Conservation (phyloP, 2,797 vertebrate species). For the Mormyrops attenuatus region DNA sequence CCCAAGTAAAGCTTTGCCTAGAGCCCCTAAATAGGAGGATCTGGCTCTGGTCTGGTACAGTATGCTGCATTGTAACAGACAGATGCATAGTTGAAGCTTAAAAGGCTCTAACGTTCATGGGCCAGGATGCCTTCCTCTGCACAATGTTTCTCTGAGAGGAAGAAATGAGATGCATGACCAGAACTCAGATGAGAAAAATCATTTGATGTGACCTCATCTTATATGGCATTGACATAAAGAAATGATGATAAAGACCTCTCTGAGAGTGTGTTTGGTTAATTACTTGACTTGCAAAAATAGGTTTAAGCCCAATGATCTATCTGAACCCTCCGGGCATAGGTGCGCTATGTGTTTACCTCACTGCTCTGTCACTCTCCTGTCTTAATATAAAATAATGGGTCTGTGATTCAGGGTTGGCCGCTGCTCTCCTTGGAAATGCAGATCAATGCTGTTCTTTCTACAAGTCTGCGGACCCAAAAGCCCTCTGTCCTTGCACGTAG, state of each 20-base stretch:
- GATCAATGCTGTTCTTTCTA: not conserved
- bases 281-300: conserved; percentile 54
- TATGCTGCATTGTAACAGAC: not conserved
- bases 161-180: not conserved
- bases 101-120: not conserved
- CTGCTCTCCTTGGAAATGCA: not conserved
- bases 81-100: not conserved
- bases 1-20: too few relatives aligned
- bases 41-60: not conserved
- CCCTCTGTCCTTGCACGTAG: not conserved
- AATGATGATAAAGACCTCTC: conserved; percentile 57
- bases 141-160: not conserved
- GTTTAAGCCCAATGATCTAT: conserved; percentile 56
- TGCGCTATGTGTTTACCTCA: conserved; percentile 52
- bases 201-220: not conserved
- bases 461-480: not conserved
- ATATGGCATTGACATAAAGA: conserved; percentile 36
- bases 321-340: conserved; percentile 46
- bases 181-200: not conserved
- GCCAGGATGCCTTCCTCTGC: not conserved
- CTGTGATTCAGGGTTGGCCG: not conserved
- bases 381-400: conserved; percentile 59
- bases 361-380: conserved; percentile 49
- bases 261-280: conserved; percentile 64
- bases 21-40: too few relatives aligned